Evolutionary conservation across 1,140 invertebrate species (phyloP), one percentile per base, ranked within the genome.

Genomic region (Dreissena polymorpha): DNA sequence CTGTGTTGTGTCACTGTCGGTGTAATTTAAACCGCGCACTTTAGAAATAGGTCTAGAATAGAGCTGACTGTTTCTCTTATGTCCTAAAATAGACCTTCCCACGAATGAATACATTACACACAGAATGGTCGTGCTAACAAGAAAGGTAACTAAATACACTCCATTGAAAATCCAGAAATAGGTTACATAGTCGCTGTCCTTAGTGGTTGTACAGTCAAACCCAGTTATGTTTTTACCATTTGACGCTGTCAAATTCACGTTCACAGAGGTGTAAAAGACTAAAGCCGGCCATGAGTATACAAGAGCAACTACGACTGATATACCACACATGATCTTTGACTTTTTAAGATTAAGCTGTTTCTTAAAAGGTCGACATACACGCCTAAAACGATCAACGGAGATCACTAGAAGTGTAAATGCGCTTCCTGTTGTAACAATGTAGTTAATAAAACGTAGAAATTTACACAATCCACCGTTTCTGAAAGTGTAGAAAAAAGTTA

Each of bases 321-420:
- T 27, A 14, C 25, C 70, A 51, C 78, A 81, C 50, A 57, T 70
- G 49, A 81, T 64, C 65, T 39, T 73, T 5, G 78, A 67, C 23
- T 71, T 23, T 39, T 49, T 64, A 18, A 63, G 16, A 23, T 50
- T 73, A 0, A 85, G 51, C 39, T 89, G 82, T 23, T 76, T 64
- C 60, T 80, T 81, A 14, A 86, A 73, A 0, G 88, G 88, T 12
- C 57, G 55, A 71, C 86, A 89, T 55, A 89, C 87, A 12, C 85
- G 69, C 16, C 86, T 55, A 68, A 84, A 86, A n/a, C 88, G 57
- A 73, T 89, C 88, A 13, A 85, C 55, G 0, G 85, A 83, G n/a
- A 89, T 85, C 0, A 65, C 76, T 14, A 88, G n/a, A 18, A 88
- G 77, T 18, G 80, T 85, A n/a, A 87, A 63, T 0, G 83, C 81